Evolutionary conservation across 2,888 invertebrate species (phyloP).

Genomic region (Troglohyphantes excavatus): DNA sequence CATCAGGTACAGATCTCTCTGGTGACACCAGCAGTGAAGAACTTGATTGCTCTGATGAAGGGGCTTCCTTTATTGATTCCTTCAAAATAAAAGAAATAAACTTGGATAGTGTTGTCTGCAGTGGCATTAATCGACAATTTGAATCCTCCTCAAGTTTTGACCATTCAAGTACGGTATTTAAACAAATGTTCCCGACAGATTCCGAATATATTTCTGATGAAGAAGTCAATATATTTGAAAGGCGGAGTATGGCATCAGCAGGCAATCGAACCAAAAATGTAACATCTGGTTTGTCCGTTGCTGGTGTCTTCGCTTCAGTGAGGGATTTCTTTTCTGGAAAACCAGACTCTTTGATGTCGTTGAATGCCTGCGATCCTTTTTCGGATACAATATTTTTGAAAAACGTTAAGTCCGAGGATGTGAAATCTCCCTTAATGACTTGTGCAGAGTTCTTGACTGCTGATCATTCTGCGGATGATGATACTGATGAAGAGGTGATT

Average conservation of each 20-base stretch:
- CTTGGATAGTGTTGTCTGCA: slow-evolving; percentile 27
- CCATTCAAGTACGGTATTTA: slow-evolving; percentile 27
- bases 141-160: slow-evolving; percentile 39
- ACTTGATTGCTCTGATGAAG: slow-evolving; percentile 66
- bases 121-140: not conserved
- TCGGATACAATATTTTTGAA: slow-evolving; percentile 8
- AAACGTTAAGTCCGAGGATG: not conserved
- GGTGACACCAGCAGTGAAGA: slow-evolving; percentile 54
- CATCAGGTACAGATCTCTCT: not conserved
- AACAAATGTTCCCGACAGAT: slow-evolving; percentile 40
- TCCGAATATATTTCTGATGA: slow-evolving; percentile 59
- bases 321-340: slow-evolving; percentile 20
- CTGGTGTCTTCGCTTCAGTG: not conserved
- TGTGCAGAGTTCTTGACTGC: slow-evolving; percentile 67
- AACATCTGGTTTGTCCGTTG: slow-evolving; percentile 51
- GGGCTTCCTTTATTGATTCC: not conserved
- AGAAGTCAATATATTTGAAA: slow-evolving; percentile 16
- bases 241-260: not conserved
- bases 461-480: slow-evolving; percentile 36
- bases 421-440: slow-evolving; percentile 41
- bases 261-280: not conserved
- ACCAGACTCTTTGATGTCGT: not conserved
- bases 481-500: slow-evolving; percentile 63
- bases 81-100: slow-evolving; percentile 21
- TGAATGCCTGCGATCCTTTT: slow-evolving; percentile 13